A percentile compares a stretch with the other conserved stretches of the same genome.
Conservation (phyloP, 2,888 invertebrate genomes). For the Punctoribates punctum region DNA sequence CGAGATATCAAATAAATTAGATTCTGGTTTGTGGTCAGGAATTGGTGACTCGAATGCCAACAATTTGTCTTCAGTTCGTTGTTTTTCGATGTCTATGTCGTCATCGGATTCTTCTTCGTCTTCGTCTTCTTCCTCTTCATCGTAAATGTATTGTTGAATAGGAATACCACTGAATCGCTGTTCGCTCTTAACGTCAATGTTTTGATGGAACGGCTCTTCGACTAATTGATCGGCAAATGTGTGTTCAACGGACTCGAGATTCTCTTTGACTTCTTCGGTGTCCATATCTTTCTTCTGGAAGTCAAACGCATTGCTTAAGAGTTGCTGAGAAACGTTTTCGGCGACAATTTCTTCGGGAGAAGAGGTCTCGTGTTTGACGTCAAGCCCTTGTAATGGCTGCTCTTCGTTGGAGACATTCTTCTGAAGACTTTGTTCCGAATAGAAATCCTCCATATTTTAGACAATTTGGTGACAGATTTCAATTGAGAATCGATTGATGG, state of each 20-base stretch:
- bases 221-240: background rate
- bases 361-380: background rate
- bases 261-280: background rate
- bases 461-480: no score
- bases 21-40: background rate
- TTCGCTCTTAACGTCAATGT: background rate
- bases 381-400: background rate
- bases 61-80: background rate
- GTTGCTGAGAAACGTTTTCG: constrained; percentile 12
- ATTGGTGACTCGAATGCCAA: no score
- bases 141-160: constrained; percentile 7
- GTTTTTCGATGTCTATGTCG: background rate
- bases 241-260: no score
- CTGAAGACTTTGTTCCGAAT: no score
- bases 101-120: background rate
- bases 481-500: no score
- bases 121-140: constrained; percentile 18
- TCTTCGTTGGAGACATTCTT: no score
- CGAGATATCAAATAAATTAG: background rate
- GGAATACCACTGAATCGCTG: constrained; percentile 5
- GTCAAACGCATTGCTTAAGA: background rate
- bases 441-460: no score
- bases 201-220: background rate
- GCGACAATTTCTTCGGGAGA: constrained; percentile 24
- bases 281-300: background rate